These are phyloP conservation scores for Megaleporinus macrocephalus DNA, from an alignment of 2,113 vertebrate genomes.

Conservation along the genomic window DNA sequence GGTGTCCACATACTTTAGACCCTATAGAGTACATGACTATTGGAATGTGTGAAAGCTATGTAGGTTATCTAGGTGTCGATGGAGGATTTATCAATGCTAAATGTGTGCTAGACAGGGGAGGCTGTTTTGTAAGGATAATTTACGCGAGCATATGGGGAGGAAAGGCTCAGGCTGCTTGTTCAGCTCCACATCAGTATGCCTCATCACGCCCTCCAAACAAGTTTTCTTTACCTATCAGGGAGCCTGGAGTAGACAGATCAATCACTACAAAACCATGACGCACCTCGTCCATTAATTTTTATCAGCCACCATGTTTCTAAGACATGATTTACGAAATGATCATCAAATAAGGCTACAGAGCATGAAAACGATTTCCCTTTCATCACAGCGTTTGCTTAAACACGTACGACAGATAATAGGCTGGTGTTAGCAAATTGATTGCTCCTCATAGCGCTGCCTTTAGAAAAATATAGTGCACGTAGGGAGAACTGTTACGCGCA, in stretches of 20 bases:
- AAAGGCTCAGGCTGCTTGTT: slow-evolving; percentile 1
- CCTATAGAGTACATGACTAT: too few species aligned
- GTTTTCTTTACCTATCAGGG: slow-evolving; percentile 11
- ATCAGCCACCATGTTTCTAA: slow-evolving; percentile 1
- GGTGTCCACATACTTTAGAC: too few species aligned
- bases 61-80: background rate
- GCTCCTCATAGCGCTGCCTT: slow-evolving; percentile 7
- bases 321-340: slow-evolving; percentile 7
- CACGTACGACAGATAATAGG: slow-evolving; percentile 15
- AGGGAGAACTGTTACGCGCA: background rate
- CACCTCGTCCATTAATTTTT: background rate
- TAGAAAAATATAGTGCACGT: background rate
- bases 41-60: too few species aligned
- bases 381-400: slow-evolving; percentile 1
- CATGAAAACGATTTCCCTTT: slow-evolving; percentile 32
- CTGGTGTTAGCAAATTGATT: slow-evolving; percentile 18
- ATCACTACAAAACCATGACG: slow-evolving; percentile 3
- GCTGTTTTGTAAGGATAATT: background rate
- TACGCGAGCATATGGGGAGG: slow-evolving; percentile 5
- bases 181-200: slow-evolving; percentile 9
- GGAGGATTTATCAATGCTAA: background rate
- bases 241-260: background rate
- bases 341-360: slow-evolving; percentile 15
- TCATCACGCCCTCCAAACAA: background rate
- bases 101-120: background rate